Base-by-base conservation (phyloP, 2,113 vertebrate genomes). In the Serinus canaria region DNA sequence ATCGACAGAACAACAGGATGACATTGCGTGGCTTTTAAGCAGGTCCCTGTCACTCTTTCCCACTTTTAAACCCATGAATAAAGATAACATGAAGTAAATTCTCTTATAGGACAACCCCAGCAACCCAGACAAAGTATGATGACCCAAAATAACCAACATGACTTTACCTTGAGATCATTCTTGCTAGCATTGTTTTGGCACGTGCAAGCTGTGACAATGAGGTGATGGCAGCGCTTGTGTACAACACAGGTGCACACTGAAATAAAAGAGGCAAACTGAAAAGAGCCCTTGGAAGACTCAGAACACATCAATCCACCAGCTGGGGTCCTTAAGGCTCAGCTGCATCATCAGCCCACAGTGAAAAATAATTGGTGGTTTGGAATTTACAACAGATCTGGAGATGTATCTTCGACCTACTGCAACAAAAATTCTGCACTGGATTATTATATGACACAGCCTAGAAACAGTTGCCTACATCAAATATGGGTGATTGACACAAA, bases 171-270 rank as follows among this genome's bases (percentile, higher is more conserved):
- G 68, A 97, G 92, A 98, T 99, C 98, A 9, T 98, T 98, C 95
- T 98, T 98, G 68, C 96, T 95, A 1, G 97, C 80, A 90, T 98
- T 99, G 97, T 99, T 99, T 98, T 99, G 99, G 97, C 98, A 99
- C 21, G 99, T 99, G 97, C 99, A 99, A 82, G 98, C 98, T 18
- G 99, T 99, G 69, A 99, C 99, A 43, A 99, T 99, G 4, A 98
- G 98, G 96, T 99, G 98, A 95, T 99, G 99, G 97, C 99, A 99
- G 94, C 99, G 98, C 94, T 99, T 99, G 97, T 99, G 99, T 89
- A 99, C 99, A 19, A 99, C 99, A 87, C 99, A 99, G 76, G 99
- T 99, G 93, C 99, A 99, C 76, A 99, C 99, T 99, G 87, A 97
- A 96, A 97, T 55, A 76, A 95, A 96, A 97, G 66, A 86, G 87